Percentiles rank a stretch among this genome's conserved stretches.
Conservation (phyloP, 2,888 invertebrate species). For the Zaprionus lineosus region DNA sequence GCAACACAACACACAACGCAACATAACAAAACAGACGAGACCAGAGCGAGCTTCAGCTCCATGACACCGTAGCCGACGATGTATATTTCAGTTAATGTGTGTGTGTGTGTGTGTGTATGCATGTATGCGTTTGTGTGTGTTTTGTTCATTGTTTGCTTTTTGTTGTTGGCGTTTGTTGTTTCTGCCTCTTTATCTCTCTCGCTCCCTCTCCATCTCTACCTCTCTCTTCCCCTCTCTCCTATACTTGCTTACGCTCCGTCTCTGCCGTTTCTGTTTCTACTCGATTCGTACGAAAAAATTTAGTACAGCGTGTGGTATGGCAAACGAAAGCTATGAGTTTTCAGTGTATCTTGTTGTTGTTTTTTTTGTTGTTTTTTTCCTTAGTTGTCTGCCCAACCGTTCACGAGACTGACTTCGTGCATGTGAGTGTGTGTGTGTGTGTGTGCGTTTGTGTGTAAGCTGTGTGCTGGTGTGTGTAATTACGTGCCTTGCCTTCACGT, state of each 20-base stretch:
- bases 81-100: constrained; percentile 1
- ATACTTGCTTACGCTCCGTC: too few species aligned
- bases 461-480: constrained; percentile 54
- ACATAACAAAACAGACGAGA: constrained; percentile 31
- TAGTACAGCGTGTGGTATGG: constrained; percentile 80
- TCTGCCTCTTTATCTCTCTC: constrained; percentile 14
- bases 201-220: constrained; percentile 3
- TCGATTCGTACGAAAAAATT: constrained; percentile 75
- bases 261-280: constrained; percentile 62
- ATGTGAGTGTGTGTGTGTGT: constrained; percentile 23
- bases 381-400: constrained; percentile 23
- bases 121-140: constrained; percentile 35
- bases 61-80: constrained; percentile 24
- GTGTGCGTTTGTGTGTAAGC: constrained; percentile 15
- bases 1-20: constrained; percentile 27
- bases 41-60: constrained; percentile 53
- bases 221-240: constrained; percentile 17
- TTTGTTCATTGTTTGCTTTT: constrained; percentile 76
- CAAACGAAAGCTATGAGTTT: constrained; percentile 82
- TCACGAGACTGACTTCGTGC: constrained; percentile 17
- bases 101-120: constrained; percentile 5
- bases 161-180: constrained; percentile 71
- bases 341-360: constrained; percentile 73
- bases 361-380: constrained; percentile 29
- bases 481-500: constrained; percentile 60